phyloP scores from a whole-genome alignment of 2,797 vertebrate genomes.

The Falco columbarius region DNA sequence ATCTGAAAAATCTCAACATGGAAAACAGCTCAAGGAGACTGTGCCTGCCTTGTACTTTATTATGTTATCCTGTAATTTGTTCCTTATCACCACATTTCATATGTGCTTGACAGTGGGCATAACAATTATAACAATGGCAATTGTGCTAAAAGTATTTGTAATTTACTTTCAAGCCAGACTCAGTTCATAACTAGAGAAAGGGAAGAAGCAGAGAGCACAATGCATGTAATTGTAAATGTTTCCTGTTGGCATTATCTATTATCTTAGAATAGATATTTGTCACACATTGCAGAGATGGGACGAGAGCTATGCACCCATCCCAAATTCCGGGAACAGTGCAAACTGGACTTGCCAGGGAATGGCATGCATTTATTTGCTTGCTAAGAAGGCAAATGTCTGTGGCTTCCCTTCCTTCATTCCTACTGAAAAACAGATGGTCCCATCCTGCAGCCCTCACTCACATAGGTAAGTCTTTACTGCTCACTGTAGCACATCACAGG shows the following conservation, averaged over 20 bases:
- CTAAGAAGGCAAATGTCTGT: not conserved
- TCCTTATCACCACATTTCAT: slow-evolving; percentile 2
- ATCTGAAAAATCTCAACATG: not conserved
- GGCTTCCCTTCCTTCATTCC: not conserved
- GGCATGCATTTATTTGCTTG: not conserved
- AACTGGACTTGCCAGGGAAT: not conserved
- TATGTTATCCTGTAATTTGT: not conserved
- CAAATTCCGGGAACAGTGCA: not conserved
- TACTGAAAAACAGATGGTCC: not conserved
- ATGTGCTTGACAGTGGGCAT: not conserved
- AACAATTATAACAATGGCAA: slow-evolving; percentile 3
- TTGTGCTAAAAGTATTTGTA: slow-evolving; percentile 11
- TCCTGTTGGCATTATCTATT: not conserved
- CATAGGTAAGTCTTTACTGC: not conserved
- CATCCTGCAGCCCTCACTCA: not conserved
- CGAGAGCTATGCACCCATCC: slow-evolving; percentile 22
- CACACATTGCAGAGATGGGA: slow-evolving; percentile 3
- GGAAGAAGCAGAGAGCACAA: not conserved
- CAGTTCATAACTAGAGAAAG: not conserved
- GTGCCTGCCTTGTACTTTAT: not conserved
- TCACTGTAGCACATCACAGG: not conserved
- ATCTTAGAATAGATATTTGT: not conserved
- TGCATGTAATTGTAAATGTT: not conserved
- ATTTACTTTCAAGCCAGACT: not conserved
- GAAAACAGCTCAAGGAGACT: slow-evolving; percentile 7